Evolutionary conservation across 2,113 vertebrate genomes (phyloP), one percentile per base, ranked within the genome.

Genomic region (Brachypodius melanocephalos): DNA sequence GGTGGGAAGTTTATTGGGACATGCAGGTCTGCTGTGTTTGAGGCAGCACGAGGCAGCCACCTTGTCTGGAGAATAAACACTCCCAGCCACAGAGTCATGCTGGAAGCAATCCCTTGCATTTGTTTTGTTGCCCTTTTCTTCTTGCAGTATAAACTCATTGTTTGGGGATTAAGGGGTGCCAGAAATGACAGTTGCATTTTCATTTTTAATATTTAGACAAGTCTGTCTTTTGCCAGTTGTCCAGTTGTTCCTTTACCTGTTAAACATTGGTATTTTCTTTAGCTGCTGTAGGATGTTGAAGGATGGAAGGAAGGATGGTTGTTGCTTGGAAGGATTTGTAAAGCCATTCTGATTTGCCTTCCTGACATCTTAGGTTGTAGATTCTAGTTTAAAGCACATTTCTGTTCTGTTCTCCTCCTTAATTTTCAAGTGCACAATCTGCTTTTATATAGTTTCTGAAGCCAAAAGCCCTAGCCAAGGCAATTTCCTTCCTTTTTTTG

Each of bases 241-340:
- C 61, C 28, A 16, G 42, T 58, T 61, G 67, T 91, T 82, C 85
- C 62, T 89, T 91, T 95, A 49, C 67, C 79, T 42, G 14, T 49
- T 91, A 88, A 93, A 63, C 54, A 72, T 17, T 75, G 62, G 15
- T 51, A 17, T 90, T 79, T 79, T 65, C 66, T 79, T 85, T 69
- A 26, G n/a, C 55, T 81, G 28, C 29, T 3, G 4, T 34, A 69
- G n/a, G 58, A 25, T 31, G 31, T 55, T 78, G 71, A 78, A 87
- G 83, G 65, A 88, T 0, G 0, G 38, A 38, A 38, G 38, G 38
- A 38, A 38, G 38, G 38, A 38, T 38, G 8, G 38, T 38, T 38
- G 38, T 38, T 40, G 21, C 21, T 49, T 72, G 42, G 46, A 76
- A 85, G 54, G 18, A 38, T 75, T 91, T 76, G 45, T 85, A 85